A percentile compares a stretch with the other conserved stretches of the same genome.
Conservation (phyloP, 2,113 vertebrate species). For the Dasyprocta punctata region DNA sequence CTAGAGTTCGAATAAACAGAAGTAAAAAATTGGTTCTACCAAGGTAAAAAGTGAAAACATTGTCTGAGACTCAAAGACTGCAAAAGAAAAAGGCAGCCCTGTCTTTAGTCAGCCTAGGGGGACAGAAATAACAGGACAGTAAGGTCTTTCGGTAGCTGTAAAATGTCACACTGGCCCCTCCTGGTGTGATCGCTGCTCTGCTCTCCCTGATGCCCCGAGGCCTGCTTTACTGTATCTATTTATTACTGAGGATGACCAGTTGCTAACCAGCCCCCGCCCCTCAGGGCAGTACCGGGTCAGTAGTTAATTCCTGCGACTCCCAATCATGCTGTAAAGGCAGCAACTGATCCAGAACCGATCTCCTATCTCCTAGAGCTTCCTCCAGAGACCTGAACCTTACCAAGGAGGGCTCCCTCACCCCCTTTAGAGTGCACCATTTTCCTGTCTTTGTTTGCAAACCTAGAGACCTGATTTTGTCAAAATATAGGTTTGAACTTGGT, state of each 20-base stretch:
- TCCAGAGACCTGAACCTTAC: neutral
- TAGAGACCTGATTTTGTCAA: neutral
- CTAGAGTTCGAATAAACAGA: neutral
- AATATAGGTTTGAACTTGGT: neutral
- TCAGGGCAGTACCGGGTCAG: neutral
- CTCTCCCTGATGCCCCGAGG: neutral
- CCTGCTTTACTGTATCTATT: neutral
- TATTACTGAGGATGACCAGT: neutral
- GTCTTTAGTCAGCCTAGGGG: neutral
- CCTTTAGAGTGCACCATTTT: accelerated
- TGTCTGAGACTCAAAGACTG: neutral
- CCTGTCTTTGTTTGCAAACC: neutral
- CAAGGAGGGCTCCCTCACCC: accelerated
- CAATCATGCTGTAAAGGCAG: neutral
- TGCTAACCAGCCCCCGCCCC: neutral
- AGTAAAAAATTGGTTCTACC: neutral
- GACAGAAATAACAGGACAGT: neutral
- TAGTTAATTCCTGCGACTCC: neutral
- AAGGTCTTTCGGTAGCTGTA: neutral
- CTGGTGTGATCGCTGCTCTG: neutral
- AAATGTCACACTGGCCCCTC: neutral
- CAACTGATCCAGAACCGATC: too few relatives aligned
- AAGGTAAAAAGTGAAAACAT: neutral
- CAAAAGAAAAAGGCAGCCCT: neutral
- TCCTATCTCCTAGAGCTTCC: neutral